Conservation (phyloP, 92 coral and sea anemone species). For the Siderastrea radians region DNA sequence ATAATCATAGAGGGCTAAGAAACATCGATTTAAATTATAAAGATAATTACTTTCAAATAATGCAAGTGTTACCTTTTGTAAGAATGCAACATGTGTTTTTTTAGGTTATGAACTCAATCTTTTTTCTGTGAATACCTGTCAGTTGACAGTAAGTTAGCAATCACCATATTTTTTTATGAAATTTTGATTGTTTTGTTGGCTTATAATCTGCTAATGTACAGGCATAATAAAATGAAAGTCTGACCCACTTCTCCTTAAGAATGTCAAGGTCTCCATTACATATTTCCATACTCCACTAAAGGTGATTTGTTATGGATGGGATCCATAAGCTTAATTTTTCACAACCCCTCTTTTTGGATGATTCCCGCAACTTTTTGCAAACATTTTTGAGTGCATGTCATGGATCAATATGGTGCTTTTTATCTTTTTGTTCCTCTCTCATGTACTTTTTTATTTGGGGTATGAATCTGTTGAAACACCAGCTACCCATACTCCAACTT, state of each 20-base stretch:
- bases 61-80: too few species aligned
- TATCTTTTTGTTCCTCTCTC: slow-evolving; percentile 34
- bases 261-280: slow-evolving; percentile 35
- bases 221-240: too few species aligned
- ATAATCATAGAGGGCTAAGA: too few species aligned
- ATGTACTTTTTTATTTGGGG: slow-evolving; percentile 46
- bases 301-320: slow-evolving; percentile 40
- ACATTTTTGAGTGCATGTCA: slow-evolving; percentile 49
- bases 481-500: slow-evolving; percentile 20
- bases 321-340: slow-evolving; percentile 18
- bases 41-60: too few species aligned
- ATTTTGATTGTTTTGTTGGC: too few species aligned
- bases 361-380: slow-evolving; percentile 6
- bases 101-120: too few species aligned
- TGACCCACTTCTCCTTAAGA: slow-evolving; percentile 28
- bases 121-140: too few species aligned
- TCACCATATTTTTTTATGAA: too few species aligned
- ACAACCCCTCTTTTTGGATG: slow-evolving; percentile 40
- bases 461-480: slow-evolving; percentile 55
- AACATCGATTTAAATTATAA: too few species aligned
- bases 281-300: slow-evolving; percentile 56
- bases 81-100: too few species aligned
- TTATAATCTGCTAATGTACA: too few species aligned
- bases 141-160: too few species aligned
- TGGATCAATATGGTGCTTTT: slow-evolving; percentile 57